phyloP scores from a whole-genome alignment of 2,888 invertebrate genomes.

The Onthophagus sagittarius region DNA sequence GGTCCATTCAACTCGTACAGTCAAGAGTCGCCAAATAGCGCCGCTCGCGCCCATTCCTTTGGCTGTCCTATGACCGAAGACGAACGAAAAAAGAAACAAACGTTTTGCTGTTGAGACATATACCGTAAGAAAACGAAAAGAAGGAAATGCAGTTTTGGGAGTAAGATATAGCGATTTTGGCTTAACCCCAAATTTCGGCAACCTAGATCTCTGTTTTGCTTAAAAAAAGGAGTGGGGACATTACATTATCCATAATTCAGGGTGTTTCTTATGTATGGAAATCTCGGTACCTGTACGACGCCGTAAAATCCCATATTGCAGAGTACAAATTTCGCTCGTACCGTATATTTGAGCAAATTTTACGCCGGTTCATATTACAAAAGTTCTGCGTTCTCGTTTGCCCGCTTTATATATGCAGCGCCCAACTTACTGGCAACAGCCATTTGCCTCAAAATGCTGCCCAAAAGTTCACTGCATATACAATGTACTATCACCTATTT shows the following conservation, averaged over 20 bases:
- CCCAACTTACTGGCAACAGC: background rate
- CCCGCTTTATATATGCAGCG: background rate
- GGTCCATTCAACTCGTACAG: background rate
- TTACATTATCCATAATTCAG: background rate
- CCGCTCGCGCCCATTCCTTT: background rate
- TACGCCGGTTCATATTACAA: background rate
- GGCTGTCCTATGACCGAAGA: background rate
- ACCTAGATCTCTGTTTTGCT: background rate
- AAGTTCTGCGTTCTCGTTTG: background rate
- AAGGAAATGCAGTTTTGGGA: background rate
- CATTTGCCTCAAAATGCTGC: background rate
- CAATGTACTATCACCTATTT: background rate
- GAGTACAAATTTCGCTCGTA: background rate
- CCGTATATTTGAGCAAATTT: background rate
- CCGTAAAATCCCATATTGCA: background rate
- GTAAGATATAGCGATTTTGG: background rate
- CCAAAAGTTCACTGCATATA: background rate
- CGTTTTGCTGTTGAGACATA: background rate
- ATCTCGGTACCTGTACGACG: background rate
- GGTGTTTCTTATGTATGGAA: background rate
- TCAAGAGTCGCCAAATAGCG: background rate
- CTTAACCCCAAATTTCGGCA: background rate
- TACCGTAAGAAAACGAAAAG: background rate
- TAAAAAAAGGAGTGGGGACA: background rate
- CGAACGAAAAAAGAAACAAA: background rate